A percentile compares a stretch with the other conserved stretches of the same genome.
Conservation (phyloP, 2,888 invertebrate species). For the Cabera pusaria region DNA sequence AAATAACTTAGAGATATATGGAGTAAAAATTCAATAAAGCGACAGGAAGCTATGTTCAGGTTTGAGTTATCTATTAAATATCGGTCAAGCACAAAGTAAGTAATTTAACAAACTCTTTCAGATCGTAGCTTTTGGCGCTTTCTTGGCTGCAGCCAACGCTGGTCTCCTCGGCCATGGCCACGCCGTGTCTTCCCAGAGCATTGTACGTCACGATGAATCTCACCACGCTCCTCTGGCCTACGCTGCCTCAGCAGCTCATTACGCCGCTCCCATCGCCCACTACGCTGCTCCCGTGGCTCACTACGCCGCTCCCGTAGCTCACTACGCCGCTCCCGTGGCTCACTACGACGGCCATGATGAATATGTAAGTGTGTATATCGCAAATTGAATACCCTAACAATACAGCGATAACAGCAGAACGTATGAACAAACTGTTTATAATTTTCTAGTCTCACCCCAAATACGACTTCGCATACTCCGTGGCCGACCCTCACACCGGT, state of each 20-base stretch:
- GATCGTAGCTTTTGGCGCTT: conserved; percentile 65
- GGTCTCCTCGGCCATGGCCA: conserved; percentile 55
- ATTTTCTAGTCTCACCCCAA: conserved; percentile 57
- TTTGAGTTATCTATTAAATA: too few species aligned
- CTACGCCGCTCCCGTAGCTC: conserved; percentile 38
- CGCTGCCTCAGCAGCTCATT: conserved; percentile 36
- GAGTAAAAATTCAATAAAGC: too few species aligned
- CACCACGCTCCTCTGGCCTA: conserved; percentile 35
- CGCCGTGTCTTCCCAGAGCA: conserved; percentile 57
- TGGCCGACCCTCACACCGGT: conserved; percentile 81
- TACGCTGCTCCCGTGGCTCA: conserved; percentile 43
- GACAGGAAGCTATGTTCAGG: too few species aligned
- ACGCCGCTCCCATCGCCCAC: conserved; percentile 32
- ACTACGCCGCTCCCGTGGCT: conserved; percentile 37
- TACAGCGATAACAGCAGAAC: conserved; percentile 23
- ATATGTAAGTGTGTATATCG: conserved; percentile 47
- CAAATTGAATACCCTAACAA: too few species aligned
- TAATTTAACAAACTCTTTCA: conserved; percentile 40
- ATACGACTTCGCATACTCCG: conserved; percentile 79
- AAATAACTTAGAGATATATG: too few species aligned
- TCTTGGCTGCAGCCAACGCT: conserved; percentile 71
- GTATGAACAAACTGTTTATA: too few species aligned
- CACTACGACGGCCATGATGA: conserved; percentile 43
- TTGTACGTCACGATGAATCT: conserved; percentile 60
- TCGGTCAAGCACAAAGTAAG: too few species aligned